A percentile compares a stretch with the other conserved stretches of the same genome.
These are phyloP conservation scores for Rhipidura dahli DNA, from an alignment of 2,113 vertebrate genomes.

Conservation along the genomic window DNA sequence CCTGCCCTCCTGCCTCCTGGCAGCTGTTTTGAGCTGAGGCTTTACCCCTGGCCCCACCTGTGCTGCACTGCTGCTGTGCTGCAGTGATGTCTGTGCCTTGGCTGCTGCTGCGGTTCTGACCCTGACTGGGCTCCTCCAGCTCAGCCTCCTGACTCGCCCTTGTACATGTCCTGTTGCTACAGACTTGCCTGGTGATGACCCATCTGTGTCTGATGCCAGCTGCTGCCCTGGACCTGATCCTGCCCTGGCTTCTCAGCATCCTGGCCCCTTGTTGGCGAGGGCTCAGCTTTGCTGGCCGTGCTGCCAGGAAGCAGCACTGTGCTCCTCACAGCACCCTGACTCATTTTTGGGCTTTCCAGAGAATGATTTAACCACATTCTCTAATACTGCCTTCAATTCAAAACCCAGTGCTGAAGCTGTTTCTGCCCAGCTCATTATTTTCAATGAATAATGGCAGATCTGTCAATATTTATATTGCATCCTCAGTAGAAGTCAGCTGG, in stretches of 20 bases:
- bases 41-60: not conserved
- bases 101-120: not conserved
- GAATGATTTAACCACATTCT: not conserved
- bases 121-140: not conserved
- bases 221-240: not conserved
- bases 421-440: not conserved
- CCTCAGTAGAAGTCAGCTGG: not conserved
- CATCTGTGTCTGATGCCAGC: fast-evolving
- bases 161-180: not conserved
- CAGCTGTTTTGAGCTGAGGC: not conserved
- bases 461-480: conserved; percentile 10
- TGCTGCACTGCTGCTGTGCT: not conserved
- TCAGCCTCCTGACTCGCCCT: not conserved
- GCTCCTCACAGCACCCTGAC: not conserved
- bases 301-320: not conserved
- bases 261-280: fast-evolving
- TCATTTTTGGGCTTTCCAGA: not conserved
- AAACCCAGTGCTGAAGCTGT: not conserved
- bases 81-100: fast-evolving
- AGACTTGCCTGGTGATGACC: not conserved
- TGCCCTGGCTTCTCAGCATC: not conserved
- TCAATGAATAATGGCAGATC: not conserved
- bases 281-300: fast-evolving
- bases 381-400: not conserved
- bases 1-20: not conserved